A percentile compares a stretch with the other conserved stretches of the same genome.
Conservation (phyloP, 2,888 invertebrate species). For the Agriopis marginaria region DNA sequence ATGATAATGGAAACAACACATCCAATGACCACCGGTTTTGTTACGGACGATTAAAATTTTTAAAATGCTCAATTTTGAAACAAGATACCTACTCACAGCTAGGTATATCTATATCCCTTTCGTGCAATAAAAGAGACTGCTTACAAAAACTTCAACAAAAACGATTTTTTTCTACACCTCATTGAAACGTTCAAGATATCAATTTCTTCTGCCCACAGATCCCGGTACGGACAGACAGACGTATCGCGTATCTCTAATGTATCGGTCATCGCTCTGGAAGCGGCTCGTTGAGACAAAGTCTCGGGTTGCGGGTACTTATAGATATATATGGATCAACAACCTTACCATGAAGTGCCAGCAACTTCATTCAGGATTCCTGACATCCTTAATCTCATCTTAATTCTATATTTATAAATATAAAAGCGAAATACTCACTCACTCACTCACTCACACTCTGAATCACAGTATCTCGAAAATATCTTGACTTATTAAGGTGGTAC, state of each 20-base stretch:
- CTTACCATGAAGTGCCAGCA: background rate
- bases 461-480: too few species aligned
- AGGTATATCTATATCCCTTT: too few species aligned
- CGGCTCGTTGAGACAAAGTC: conserved; percentile 15
- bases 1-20: background rate
- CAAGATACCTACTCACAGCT: too few species aligned
- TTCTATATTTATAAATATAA: too few species aligned
- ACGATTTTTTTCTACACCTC: conserved; percentile 1
- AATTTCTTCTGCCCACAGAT: conserved; percentile 10
- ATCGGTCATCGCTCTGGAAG: conserved; percentile 35
- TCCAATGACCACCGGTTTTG: too few species aligned
- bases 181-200: conserved; percentile 13
- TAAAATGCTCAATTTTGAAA: too few species aligned
- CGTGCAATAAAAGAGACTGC: background rate
- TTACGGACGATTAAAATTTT: too few species aligned
- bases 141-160: conserved; percentile 6
- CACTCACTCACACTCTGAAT: too few species aligned
- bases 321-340: conserved; percentile 1
- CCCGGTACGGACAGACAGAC: conserved; percentile 26
- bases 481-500: too few species aligned
- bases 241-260: conserved; percentile 33
- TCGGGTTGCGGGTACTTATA: background rate
- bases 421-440: too few species aligned
- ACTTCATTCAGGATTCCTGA: background rate
- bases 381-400: too few species aligned